These are phyloP conservation scores for Theocolax elegans DNA, from an alignment of 1,140 invertebrate species.

Conservation along the genomic window DNA sequence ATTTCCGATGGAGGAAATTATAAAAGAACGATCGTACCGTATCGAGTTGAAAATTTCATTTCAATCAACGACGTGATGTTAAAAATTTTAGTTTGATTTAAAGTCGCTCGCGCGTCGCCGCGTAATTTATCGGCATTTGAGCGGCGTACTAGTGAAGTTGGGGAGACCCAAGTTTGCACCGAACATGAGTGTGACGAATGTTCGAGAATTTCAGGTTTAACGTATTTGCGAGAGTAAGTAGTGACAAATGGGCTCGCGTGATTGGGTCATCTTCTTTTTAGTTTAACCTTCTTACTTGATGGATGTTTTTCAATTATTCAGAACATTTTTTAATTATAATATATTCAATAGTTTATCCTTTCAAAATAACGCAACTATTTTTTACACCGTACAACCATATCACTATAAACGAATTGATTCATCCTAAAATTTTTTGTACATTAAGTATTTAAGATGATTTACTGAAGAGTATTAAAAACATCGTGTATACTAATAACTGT, in stretches of 20 bases:
- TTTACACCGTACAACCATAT: too few species aligned
- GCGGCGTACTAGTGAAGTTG: too few species aligned
- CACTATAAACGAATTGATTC: too few species aligned
- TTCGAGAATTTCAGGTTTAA: constrained; percentile 12
- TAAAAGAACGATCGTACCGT: neutral
- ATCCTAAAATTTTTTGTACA: too few species aligned
- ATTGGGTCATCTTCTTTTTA: neutral
- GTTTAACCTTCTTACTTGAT: neutral
- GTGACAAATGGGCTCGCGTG: neutral
- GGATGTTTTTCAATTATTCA: too few species aligned
- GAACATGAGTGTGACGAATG: constrained; percentile 11
- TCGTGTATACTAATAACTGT: too few species aligned
- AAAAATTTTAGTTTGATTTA: constrained; percentile 36
- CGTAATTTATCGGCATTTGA: constrained; percentile 11
- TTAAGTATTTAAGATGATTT: too few species aligned
- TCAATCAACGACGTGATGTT: constrained; percentile 12
- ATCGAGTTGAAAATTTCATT: constrained; percentile 27
- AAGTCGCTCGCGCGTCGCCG: neutral
- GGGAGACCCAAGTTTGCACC: neutral
- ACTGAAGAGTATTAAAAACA: too few species aligned
- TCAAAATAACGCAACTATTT: too few species aligned
- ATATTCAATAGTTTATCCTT: too few species aligned
- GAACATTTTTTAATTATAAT: too few species aligned
- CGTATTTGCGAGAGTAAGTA: neutral
- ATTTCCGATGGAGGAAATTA: neutral